phyloP scores from a whole-genome alignment of 2,113 vertebrate species.

The Cebidichthys violaceus region DNA sequence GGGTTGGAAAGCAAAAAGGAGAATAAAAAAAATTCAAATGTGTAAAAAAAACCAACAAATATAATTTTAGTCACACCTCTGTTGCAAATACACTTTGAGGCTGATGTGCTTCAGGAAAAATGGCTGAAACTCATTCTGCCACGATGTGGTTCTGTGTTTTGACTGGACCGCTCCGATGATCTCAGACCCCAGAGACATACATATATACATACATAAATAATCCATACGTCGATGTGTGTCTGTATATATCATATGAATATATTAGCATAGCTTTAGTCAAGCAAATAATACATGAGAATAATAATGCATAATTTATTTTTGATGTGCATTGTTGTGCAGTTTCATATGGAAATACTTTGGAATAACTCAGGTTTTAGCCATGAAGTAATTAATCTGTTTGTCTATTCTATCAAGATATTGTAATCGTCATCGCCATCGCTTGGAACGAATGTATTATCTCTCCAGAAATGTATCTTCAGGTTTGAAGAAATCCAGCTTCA shows the following conservation, averaged over 20 bases:
- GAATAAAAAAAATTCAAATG: slow-evolving; percentile 38
- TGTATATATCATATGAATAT: slow-evolving; percentile 78
- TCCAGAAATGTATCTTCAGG: slow-evolving; percentile 55
- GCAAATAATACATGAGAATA: slow-evolving; percentile 78
- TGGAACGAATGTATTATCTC: slow-evolving; percentile 76
- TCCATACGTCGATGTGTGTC: slow-evolving; percentile 77
- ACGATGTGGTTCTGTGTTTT: slow-evolving; percentile 65
- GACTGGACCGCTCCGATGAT: slow-evolving; percentile 59
- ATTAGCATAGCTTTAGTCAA: slow-evolving; percentile 83
- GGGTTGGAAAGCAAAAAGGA: slow-evolving; percentile 44
- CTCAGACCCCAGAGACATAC: slow-evolving; percentile 53
- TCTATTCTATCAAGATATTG: slow-evolving; percentile 73
- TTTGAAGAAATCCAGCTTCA: slow-evolving; percentile 50
- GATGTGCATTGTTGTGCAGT: slow-evolving; percentile 82
- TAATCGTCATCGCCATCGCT: slow-evolving; percentile 73
- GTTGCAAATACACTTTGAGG: slow-evolving; percentile 47
- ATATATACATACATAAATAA: slow-evolving; percentile 53
- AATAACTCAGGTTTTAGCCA: slow-evolving; percentile 88
- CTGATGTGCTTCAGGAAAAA: slow-evolving; percentile 45
- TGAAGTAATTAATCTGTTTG: slow-evolving; percentile 74
- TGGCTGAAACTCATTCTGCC: slow-evolving; percentile 42
- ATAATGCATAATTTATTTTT: slow-evolving; percentile 80
- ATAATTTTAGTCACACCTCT: slow-evolving; percentile 33
- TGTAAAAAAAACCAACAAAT: slow-evolving; percentile 47
- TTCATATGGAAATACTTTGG: slow-evolving; percentile 82